Evolutionary conservation across 1,140 invertebrate species (phyloP), one percentile per base, ranked within the genome.

Genomic region (Drosophila saltans): DNA sequence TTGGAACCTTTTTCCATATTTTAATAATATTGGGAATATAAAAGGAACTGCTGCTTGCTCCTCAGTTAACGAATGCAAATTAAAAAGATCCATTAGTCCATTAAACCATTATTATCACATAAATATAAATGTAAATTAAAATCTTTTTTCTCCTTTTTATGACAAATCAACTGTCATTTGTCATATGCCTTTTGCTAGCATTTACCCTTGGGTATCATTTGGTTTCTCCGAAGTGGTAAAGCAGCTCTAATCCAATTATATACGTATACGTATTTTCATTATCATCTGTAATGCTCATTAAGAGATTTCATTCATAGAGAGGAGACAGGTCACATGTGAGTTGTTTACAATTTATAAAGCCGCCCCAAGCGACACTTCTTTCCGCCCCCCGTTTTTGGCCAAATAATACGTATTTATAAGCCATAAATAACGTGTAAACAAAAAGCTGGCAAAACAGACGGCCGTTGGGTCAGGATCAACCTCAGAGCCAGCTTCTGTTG

Each of bases 341-440:
- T 81, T 86, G 78, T 86, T 86, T 86, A 78, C 81, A 86, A 75
- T 72, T 86, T 69, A 67, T 36, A 81, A 72, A 71, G 52, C 58
- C 64, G 45, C 64, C 61, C 21, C 41, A 3, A 58, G 61, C 40
- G 48, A 26, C 45, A 52, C 21, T 26, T 52, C 7, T 9, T 52
- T 52, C 24, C 8, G 21, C 45, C 45, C 40, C 21, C 30, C 16
- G 11, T 26, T 10, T 28, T 28, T 33, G 26, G 21, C 33, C 48
- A 81, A 74, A 66, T 80, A 56, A 84, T 80, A 80, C 69, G 80
- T 88, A 88, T 86, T 86, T 86, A 83, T 74, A 86, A 86, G 83
- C 77, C 83, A 86, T 86, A 86, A 86, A 86, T 86, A 86, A 88
- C 80, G 83, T 86, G 83, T 78, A 86, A 86, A 86, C 83, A 88